phyloP scores from a whole-genome alignment of 2,888 invertebrate species.

The Tachina lurida region DNA sequence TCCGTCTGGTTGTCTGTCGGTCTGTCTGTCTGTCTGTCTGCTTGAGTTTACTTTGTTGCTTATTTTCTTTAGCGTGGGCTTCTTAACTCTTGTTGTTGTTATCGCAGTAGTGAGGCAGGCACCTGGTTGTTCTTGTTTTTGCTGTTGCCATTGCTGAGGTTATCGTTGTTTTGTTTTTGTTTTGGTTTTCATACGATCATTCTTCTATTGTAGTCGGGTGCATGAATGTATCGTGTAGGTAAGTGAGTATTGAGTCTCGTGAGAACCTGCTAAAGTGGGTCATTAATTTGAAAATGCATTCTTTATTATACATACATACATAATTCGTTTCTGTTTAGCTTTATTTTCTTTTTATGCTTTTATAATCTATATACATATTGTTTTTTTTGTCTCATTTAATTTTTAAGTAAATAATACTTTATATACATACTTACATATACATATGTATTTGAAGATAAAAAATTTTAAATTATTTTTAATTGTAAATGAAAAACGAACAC shows the following conservation, averaged over 20 bases:
- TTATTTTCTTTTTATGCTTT: constrained; percentile 44
- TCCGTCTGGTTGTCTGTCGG: background rate
- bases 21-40: background rate
- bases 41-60: constrained; percentile 10
- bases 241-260: constrained; percentile 49
- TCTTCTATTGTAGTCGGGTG: constrained; percentile 22
- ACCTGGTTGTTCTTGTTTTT: constrained; percentile 29
- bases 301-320: too few species aligned
- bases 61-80: constrained; percentile 52
- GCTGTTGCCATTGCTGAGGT: background rate
- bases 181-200: constrained; percentile 39
- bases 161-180: constrained; percentile 39
- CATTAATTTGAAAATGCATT: constrained; percentile 66
- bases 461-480: constrained; percentile 39
- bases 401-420: constrained; percentile 48
- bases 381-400: constrained; percentile 6
- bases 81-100: constrained; percentile 24
- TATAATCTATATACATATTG: constrained; percentile 14
- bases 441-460: constrained; percentile 55
- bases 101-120: background rate
- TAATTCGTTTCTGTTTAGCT: constrained; percentile 30
- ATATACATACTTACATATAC: too few species aligned
- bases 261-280: constrained; percentile 68
- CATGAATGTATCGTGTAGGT: too few species aligned
- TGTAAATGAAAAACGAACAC: background rate